phyloP scores from a whole-genome alignment of 2,888 invertebrate species.

The Crocallis elinguaria region DNA sequence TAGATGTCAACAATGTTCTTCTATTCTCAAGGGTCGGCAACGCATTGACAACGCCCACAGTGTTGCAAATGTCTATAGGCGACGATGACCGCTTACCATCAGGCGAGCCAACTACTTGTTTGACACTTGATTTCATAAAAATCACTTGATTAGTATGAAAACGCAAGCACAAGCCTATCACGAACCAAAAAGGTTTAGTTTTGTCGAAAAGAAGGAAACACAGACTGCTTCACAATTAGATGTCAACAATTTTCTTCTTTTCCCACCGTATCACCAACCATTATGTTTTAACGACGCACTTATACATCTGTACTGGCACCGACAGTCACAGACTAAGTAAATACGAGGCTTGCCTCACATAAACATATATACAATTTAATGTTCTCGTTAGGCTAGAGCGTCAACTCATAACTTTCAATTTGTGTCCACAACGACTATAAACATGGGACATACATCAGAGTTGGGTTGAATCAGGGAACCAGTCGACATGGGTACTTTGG shows the following conservation, averaged over 20 bases:
- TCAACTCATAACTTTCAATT: slow-evolving; percentile 80
- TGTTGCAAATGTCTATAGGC: too few relatives aligned
- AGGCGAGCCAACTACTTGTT: too few relatives aligned
- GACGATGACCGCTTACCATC: too few relatives aligned
- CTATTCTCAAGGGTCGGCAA: too few relatives aligned
- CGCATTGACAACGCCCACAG: too few relatives aligned
- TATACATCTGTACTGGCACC: slow-evolving; percentile 22
- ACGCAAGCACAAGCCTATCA: too few relatives aligned
- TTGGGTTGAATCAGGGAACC: slow-evolving; percentile 57
- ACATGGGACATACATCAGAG: slow-evolving; percentile 66
- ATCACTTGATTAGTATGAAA: too few relatives aligned
- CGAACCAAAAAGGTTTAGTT: too few relatives aligned
- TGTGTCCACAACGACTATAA: slow-evolving; percentile 71
- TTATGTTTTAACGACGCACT: slow-evolving; percentile 20
- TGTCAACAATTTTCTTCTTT: slow-evolving; percentile 7
- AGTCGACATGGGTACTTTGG: slow-evolving; percentile 15
- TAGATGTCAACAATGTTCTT: too few relatives aligned
- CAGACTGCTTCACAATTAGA: not conserved
- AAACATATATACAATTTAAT: slow-evolving; percentile 58
- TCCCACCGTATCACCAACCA: slow-evolving; percentile 11
- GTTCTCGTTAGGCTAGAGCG: slow-evolving; percentile 65
- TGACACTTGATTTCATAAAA: too few relatives aligned
- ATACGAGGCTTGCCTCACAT: slow-evolving; percentile 36
- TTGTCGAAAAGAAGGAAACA: too few relatives aligned
- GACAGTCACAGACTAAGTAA: slow-evolving; percentile 21